A percentile compares a stretch with the other conserved stretches of the same genome.
These are phyloP conservation scores for Halictus ligatus DNA, from an alignment of 2,888 invertebrate genomes.

Conservation along the genomic window DNA sequence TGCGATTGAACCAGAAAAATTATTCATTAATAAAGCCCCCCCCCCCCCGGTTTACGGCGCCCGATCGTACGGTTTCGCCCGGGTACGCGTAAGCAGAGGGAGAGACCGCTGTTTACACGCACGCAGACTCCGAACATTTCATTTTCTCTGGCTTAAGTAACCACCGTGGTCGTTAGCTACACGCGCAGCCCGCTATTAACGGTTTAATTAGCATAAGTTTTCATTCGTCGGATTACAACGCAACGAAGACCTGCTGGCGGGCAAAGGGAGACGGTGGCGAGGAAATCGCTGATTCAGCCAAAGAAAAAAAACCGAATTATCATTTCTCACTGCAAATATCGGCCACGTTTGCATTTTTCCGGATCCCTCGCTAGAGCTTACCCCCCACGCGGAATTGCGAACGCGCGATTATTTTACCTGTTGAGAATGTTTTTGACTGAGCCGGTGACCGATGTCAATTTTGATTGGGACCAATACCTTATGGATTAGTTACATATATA, in stretches of 20 bases:
- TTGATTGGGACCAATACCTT: background rate
- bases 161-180: slow-evolving; percentile 78
- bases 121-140: slow-evolving; percentile 77
- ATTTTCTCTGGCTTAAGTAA: slow-evolving; percentile 83
- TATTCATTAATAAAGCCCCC: slow-evolving; percentile 54
- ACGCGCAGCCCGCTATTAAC: slow-evolving; percentile 81
- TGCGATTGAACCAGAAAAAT: slow-evolving; percentile 22
- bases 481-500: no score
- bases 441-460: background rate
- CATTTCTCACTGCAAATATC: slow-evolving; percentile 74
- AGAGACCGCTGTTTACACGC: slow-evolving; percentile 70
- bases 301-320: slow-evolving; percentile 45
- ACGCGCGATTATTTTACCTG: background rate
- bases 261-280: slow-evolving; percentile 10
- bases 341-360: slow-evolving; percentile 78
- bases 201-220: slow-evolving; percentile 84
- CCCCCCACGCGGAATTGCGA: background rate
- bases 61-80: slow-evolving; percentile 29
- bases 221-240: slow-evolving; percentile 81
- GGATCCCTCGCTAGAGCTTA: slow-evolving; percentile 69
- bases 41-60: slow-evolving; percentile 6
- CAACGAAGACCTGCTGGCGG: slow-evolving; percentile 34
- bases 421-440: background rate
- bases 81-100: background rate
- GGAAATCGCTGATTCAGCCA: slow-evolving; percentile 23